Base-by-base conservation (phyloP, 2,797 vertebrate genomes). In the Anisognathus igniventris region DNA sequence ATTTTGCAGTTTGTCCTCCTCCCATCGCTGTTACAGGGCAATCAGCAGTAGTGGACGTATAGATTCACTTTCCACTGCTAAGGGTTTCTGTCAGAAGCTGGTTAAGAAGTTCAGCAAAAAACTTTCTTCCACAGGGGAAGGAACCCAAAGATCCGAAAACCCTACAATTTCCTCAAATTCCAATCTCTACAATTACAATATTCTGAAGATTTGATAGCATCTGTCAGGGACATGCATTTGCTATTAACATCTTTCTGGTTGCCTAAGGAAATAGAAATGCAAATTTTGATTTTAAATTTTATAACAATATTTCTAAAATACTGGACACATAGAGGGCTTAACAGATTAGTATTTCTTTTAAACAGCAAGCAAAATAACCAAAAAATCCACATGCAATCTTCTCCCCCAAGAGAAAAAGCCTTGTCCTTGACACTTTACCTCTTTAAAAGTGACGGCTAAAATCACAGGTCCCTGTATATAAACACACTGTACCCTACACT, bases 81-180 rank as follows among this genome's bases (percentile, higher is more conserved):
- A 50, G 10, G 31, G 14, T 16, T n/a, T 22, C 45, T 39, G 23
- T 12, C 42, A 47, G 64, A 35, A 65, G 20, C 47, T 84, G 22
- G 20, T n/a, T 48, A 45, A 81, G 27, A 24, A 68, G 14, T 20
- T 61, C 9, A 19, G 35, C 10, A 44, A 37, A 72, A 81, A n/a
- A 7, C 3, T 56, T 27, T 76, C 80, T 80, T 84, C 54, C 44
- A 3, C 4, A 4, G 28, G 2, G 4, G 5, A 7, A 13, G 51
- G 11, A 8, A 27, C 11, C 22, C 22, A 23, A 15, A 35, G 37
- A 5, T 2, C 17, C 3, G 2, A 1, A 61, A 37, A 0, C 14
- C 8, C 15, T 6, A 67, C 4, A 10, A 42, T 27, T 57, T 64
- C 14, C 30, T 61, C 61, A 53, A 39, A 56, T 44, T n/a, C 68